Conservation (phyloP, 2,113 vertebrate species). For the Jaculus jaculus region DNA sequence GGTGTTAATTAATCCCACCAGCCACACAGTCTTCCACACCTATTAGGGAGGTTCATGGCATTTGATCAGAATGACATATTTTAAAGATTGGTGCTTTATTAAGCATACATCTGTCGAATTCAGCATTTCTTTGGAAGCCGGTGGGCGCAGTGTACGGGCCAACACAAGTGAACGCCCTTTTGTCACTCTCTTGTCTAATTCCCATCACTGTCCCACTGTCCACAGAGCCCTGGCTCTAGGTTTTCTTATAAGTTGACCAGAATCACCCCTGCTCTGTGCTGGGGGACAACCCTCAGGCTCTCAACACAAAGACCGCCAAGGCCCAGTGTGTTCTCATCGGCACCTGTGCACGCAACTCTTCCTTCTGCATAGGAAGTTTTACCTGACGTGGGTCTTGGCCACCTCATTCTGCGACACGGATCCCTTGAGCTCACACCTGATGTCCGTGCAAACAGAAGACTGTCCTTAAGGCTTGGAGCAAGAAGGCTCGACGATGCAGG, state of each 20-base stretch:
- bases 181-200: background rate
- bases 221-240: background rate
- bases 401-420: background rate
- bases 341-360: background rate
- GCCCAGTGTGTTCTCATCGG: rapidly evolving
- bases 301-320: rapidly evolving
- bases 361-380: background rate
- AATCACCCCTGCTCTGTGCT: rapidly evolving
- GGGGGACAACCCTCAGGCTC: no score
- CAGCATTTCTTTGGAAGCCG: background rate
- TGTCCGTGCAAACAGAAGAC: background rate
- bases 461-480: background rate
- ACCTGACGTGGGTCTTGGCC: background rate
- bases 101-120: conserved; percentile 71
- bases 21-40: conserved; percentile 81
- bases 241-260: background rate
- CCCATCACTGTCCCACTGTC: background rate
- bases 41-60: conserved; percentile 78
- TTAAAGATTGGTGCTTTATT: conserved; percentile 79
- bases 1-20: conserved; percentile 86
- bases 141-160: background rate
- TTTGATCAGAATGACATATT: conserved; percentile 82
- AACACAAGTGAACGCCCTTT: background rate
- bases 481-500: conserved; percentile 2
- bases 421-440: background rate